These are phyloP conservation scores for Halictus quadricinctus DNA, from an alignment of 2,888 invertebrate species.

Conservation along the genomic window DNA sequence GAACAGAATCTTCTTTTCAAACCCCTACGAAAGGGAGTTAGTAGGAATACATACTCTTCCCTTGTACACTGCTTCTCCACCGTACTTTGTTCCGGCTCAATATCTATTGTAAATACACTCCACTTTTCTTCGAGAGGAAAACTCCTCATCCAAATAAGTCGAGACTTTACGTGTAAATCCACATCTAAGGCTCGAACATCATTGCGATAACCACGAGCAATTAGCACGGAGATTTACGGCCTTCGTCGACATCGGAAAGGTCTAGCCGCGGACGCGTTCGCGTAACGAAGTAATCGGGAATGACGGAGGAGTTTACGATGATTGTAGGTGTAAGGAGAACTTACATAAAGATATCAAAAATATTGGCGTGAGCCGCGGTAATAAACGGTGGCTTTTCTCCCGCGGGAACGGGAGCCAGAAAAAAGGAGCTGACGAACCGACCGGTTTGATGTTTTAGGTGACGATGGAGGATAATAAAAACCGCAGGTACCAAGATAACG, in stretches of 20 bases:
- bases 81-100: too few species aligned
- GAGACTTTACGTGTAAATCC: too few species aligned
- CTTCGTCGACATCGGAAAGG: too few species aligned
- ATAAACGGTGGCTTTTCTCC: conserved; percentile 19
- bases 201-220: too few species aligned
- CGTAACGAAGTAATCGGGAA: neutral
- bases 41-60: too few species aligned
- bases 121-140: too few species aligned
- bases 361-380: neutral
- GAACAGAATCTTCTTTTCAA: neutral
- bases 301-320: neutral
- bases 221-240: too few species aligned
- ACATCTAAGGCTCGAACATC: too few species aligned
- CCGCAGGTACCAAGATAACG: conserved; percentile 76
- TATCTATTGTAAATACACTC: too few species aligned
- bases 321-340: neutral
- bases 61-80: too few species aligned
- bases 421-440: conserved; percentile 33
- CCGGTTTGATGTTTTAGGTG: conserved; percentile 69
- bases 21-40: neutral
- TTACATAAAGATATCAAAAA: neutral
- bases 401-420: neutral
- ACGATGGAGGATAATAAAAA: conserved; percentile 77
- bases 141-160: too few species aligned
- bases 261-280: too few species aligned